Evolutionary conservation across 2,113 vertebrate species (phyloP).

Genomic region (Tragelaphus strepsiceros): DNA sequence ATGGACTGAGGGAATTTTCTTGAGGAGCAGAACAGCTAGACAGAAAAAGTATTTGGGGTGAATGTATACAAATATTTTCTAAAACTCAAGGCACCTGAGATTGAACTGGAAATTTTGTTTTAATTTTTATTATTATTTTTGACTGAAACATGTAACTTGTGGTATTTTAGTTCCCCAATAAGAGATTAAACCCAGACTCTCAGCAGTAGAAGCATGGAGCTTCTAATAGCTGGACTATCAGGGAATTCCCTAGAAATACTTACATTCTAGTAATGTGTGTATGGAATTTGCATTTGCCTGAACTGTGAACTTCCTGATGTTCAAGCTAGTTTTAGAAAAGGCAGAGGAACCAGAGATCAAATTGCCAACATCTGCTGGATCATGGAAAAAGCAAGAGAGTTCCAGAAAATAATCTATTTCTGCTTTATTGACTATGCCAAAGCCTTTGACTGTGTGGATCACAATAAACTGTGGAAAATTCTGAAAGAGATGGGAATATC

Average conservation of each 20-base stretch:
- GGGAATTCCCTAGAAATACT: background rate
- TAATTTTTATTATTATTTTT: background rate
- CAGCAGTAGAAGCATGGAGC: background rate
- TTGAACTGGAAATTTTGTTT: background rate
- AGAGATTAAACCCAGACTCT: background rate
- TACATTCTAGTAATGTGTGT: background rate
- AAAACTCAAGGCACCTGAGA: background rate
- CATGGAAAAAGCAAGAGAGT: too few species aligned
- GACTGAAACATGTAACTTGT: rapidly evolving
- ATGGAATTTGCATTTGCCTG: constrained; percentile 9
- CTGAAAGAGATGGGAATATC: too few species aligned
- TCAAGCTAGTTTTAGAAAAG: too few species aligned
- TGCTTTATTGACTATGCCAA: too few species aligned
- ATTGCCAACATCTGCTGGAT: too few species aligned
- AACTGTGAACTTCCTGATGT: too few species aligned
- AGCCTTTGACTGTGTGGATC: too few species aligned
- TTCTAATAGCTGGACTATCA: background rate
- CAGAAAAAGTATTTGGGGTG: background rate
- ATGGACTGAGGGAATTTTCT: background rate
- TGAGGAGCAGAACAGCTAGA: background rate
- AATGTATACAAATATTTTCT: background rate
- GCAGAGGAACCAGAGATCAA: too few species aligned
- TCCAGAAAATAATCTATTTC: too few species aligned
- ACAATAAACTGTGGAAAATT: too few species aligned
- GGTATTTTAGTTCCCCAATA: background rate